These are phyloP conservation scores for Aethes cnicana DNA, from an alignment of 2,888 invertebrate genomes.

Conservation along the genomic window DNA sequence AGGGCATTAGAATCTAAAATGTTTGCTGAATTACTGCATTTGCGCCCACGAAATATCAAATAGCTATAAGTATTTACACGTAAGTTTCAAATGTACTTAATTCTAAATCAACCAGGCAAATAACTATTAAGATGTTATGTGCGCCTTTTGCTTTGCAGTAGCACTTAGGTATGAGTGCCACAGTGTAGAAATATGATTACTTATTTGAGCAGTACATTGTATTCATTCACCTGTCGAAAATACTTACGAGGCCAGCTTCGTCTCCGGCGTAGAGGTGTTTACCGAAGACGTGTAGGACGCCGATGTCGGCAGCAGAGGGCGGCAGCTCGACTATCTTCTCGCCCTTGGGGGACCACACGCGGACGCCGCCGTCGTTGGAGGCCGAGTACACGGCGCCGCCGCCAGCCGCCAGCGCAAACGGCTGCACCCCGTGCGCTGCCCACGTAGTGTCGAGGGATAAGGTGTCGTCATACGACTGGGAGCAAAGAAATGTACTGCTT, in stretches of 20 bases:
- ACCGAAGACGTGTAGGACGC: conserved; percentile 53
- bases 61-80: no score
- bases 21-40: no score
- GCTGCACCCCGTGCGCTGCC: conserved; percentile 83
- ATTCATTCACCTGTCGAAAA: no score
- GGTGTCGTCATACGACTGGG: conserved; percentile 59
- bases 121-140: no score
- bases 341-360: conserved; percentile 76
- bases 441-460: conserved; percentile 56
- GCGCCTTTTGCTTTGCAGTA: no score
- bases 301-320: conserved; percentile 67
- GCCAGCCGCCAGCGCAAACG: conserved; percentile 81
- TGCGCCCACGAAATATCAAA: no score
- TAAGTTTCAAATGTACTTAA: no score
- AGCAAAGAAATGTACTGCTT: conserved; percentile 16
- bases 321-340: conserved; percentile 59
- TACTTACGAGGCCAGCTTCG: conserved; percentile 83
- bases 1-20: no score
- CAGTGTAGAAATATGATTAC: no score
- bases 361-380: conserved; percentile 85
- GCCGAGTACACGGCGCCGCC: conserved; percentile 80
- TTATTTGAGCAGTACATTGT: no score
- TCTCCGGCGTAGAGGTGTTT: conserved; percentile 83
- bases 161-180: no score
- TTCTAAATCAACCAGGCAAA: no score